Evolutionary conservation across 2,797 vertebrate species (phyloP), one percentile per base, ranked within the genome.

Genomic region (Pygocentrus nattereri): DNA sequence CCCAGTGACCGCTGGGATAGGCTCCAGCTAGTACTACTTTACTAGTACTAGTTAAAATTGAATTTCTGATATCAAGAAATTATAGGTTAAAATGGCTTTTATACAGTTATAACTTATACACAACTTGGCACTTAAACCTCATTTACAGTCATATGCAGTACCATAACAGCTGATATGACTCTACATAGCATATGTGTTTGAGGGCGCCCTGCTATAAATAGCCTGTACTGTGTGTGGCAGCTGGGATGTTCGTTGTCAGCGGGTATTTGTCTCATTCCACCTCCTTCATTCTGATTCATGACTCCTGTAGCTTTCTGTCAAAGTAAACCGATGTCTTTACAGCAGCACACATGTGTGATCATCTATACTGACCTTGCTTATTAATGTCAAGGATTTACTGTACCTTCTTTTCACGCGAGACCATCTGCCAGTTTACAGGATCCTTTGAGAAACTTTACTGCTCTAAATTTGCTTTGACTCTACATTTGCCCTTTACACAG

Each of bases 191-290:
- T 15, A 44, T 13, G 65, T 23, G 21, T 38, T 58, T 56, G 21
- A 52, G 52, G 10, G 52, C 49, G 52, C 19, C 30, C 31, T 23
- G 13, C 31, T 58, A 41, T 58, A 58, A 38, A 58, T 58, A 74
- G 31, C 19, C 52, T 34, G 16, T 34, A 3, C n/a, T 13, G 8
- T 54, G 70, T 71, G 47, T 54, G 71, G 71, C 71, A 74, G 71
- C 71, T 58, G 71, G 15, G 31, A 23, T 58, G 50, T n/a, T 72
- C 56, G 7, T 21, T 54, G 27, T 21, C 65, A 68, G 71, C 38
- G 21, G 12, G 13, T 31, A 74, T 74, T 58, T 56, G 49, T 73
- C 70, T 31, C 50, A 56, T 11, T 19, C 18, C 30, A 70, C 47
- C 18, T 27, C 27, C 41, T 50, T 50, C 23, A 25, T 31, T 54